Base-by-base conservation (phyloP, 2,888 invertebrate species). In the Cryptops parisi region DNA sequence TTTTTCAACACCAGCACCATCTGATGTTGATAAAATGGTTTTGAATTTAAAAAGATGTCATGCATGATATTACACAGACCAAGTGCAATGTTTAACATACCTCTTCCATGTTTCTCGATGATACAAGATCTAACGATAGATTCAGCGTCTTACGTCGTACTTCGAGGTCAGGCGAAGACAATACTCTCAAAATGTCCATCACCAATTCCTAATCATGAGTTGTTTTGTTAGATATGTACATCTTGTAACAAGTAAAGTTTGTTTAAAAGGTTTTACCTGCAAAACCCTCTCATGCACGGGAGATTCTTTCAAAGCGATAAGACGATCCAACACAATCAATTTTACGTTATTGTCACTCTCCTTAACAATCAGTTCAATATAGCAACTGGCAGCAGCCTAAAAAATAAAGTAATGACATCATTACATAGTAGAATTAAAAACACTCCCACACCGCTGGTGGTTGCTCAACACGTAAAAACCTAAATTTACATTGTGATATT, bases 311-410 rank as follows among this genome's bases (percentile, higher is more conserved):
- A 98, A 77, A 1, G 86, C 85, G 60, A 89, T 82, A 58, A 99
- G 74, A 21, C 96, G 80, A 64, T 94, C 96, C 63, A 98, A 74
- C 6, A 98, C 97, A 62, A 99, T 99, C 54, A 99, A 75, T 73
- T 99, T 98, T 17, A 99, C 97, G 74, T 99, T 98, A 73, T 99
- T 98, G 71, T 98, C 98, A 70, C 94, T 94, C 70, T 98, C 98
- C 70, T 97, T 98, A n/a, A 97, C 86, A 57, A 98, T 91, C 61
- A 99, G 73, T 67, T 99, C 98, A 64, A 99, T 97, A 72, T 98
- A 98, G 70, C 96, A 94, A 39, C 85, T 84, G 2, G 97, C 97
- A 1, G 98, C 98, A 26, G 93, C 93, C 79, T 78, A 60, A 58
- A 54, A 12, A 41, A 41, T 12, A 41, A 41, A 12, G 6, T n/a